Conservation (phyloP, 2,797 vertebrate genomes). For the Rallus crepitans region DNA sequence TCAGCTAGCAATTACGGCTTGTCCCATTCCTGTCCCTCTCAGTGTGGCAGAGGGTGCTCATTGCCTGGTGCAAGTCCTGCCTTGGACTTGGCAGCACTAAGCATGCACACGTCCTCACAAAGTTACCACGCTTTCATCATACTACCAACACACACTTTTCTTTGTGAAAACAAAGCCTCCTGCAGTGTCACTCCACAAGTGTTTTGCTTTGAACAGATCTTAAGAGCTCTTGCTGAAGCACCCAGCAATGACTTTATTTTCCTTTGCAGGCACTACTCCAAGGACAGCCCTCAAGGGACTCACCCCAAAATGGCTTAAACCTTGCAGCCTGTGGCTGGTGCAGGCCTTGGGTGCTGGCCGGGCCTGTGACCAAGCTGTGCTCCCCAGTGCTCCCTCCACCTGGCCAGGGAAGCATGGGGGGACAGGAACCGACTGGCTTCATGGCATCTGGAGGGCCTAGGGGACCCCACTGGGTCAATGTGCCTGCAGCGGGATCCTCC, state of each 20-base stretch:
- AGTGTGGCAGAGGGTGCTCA: accelerated
- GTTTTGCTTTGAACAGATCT: neutral
- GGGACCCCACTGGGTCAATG: neutral
- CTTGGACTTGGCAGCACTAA: accelerated
- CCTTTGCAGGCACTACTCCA: accelerated
- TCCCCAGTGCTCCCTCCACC: accelerated
- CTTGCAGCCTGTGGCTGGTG: neutral
- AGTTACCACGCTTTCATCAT: accelerated
- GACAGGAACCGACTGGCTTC: accelerated
- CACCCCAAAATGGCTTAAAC: accelerated
- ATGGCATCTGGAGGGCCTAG: accelerated
- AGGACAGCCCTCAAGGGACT: neutral
- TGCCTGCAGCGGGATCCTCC: neutral
- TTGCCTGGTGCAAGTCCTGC: neutral
- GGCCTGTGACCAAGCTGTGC: neutral
- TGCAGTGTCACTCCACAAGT: neutral
- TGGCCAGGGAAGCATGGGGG: accelerated
- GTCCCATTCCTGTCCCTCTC: accelerated
- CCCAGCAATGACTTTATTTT: neutral
- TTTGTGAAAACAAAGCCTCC: neutral
- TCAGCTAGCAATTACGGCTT: accelerated
- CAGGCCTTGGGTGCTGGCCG: accelerated
- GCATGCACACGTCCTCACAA: neutral
- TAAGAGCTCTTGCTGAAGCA: neutral
- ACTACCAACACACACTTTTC: neutral